Conservation (phyloP, 2,888 invertebrate species). For the Automeris io region DNA sequence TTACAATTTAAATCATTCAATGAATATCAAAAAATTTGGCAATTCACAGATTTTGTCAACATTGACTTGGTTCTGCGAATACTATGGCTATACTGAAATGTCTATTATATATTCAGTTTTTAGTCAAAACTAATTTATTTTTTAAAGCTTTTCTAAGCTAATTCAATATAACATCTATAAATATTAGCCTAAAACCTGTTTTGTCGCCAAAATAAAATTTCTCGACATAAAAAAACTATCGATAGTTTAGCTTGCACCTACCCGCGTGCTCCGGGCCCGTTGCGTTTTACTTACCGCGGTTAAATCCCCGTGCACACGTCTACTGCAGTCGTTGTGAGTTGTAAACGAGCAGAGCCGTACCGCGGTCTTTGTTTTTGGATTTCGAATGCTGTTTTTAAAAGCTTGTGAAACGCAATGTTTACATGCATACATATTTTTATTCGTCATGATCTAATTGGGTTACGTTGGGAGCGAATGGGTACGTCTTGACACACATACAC, state of each 20-base stretch:
- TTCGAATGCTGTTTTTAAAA: slow-evolving; percentile 32
- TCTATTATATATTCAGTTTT: no score
- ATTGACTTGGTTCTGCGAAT: no score
- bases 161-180: no score
- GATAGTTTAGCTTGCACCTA: background rate
- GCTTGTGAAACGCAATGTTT: slow-evolving; percentile 17
- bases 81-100: no score
- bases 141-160: no score
- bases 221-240: no score
- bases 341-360: slow-evolving; percentile 22
- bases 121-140: no score
- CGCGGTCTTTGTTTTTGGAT: slow-evolving; percentile 42
- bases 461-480: slow-evolving; percentile 6
- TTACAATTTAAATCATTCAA: no score
- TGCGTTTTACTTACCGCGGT: slow-evolving; percentile 36
- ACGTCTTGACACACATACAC: slow-evolving; percentile 1
- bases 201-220: no score
- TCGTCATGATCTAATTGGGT: slow-evolving; percentile 15
- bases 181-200: no score
- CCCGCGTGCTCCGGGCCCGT: background rate
- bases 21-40: no score
- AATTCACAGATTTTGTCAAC: no score
- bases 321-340: slow-evolving; percentile 35
- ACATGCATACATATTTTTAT: slow-evolving; percentile 14
- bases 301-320: slow-evolving; percentile 46